Conservation (phyloP, 2,888 invertebrate species). For the Tenthredo mesomela region DNA sequence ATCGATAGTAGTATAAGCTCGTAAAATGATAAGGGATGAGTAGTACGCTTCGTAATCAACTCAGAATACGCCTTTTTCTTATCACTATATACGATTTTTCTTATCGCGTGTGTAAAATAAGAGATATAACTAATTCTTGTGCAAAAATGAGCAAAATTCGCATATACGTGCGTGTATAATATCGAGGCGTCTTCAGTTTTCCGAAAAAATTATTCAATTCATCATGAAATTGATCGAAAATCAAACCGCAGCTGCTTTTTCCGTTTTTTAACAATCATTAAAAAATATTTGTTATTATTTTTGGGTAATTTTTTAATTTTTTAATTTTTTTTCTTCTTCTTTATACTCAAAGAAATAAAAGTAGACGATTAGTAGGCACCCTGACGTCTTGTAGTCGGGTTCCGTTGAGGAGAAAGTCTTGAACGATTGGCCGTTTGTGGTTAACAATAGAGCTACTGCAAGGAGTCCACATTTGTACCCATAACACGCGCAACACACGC, state of each 20-base stretch:
- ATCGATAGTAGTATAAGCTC: neutral
- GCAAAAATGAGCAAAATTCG: neutral
- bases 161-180: neutral
- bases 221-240: neutral
- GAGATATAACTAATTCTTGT: neutral
- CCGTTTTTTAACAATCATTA: neutral
- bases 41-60: neutral
- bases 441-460: constrained; percentile 54
- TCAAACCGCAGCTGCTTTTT: neutral
- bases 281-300: neutral
- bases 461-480: constrained; percentile 41
- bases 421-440: constrained; percentile 52
- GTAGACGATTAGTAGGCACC: constrained; percentile 63
- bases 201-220: neutral
- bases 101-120: neutral
- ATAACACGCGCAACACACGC: constrained; percentile 47
- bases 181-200: neutral
- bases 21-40: constrained; percentile 11
- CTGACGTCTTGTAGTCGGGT: constrained; percentile 56
- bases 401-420: constrained; percentile 65
- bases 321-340: neutral
- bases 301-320: constrained; percentile 5
- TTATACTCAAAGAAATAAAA: constrained; percentile 57
- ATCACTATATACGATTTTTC: neutral
- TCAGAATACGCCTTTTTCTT: constrained; percentile 12